Evolutionary conservation across 2,113 vertebrate genomes (phyloP).

Genomic region (Phyllostomus hastatus): DNA sequence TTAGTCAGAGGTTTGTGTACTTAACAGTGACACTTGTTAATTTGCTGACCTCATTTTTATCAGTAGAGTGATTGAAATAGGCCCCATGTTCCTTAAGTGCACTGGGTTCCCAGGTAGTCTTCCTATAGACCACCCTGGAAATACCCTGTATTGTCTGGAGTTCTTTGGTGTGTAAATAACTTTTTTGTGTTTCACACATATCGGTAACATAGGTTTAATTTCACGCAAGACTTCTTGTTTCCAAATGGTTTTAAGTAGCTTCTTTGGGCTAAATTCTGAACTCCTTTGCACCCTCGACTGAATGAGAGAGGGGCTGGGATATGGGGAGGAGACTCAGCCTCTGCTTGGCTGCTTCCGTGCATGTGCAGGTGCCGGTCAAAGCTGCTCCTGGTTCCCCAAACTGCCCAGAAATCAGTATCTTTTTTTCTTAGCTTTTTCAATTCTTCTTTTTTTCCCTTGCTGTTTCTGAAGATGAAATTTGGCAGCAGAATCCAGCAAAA

Average conservation of each 20-base stretch:
- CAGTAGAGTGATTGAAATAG: background rate
- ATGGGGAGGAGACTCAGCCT: accelerated
- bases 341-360: background rate
- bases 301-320: background rate
- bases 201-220: conserved; percentile 62
- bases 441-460: background rate
- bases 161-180: conserved; percentile 40
- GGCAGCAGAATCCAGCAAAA: background rate
- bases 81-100: background rate
- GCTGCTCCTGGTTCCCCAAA: background rate
- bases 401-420: background rate
- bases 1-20: background rate
- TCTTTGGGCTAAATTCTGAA: conserved; percentile 54
- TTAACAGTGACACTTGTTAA: conserved; percentile 8
- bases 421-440: background rate
- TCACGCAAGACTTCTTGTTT: conserved; percentile 67
- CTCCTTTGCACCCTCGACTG: background rate
- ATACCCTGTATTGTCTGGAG: background rate
- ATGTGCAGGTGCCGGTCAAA: background rate
- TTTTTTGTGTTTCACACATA: conserved; percentile 56
- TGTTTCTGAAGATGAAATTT: background rate
- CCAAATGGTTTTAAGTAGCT: conserved; percentile 57
- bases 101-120: background rate
- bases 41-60: conserved; percentile 17
- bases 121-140: background rate